Base-by-base conservation (phyloP, 2,888 invertebrate species). In the Pseudoips prasinana region DNA sequence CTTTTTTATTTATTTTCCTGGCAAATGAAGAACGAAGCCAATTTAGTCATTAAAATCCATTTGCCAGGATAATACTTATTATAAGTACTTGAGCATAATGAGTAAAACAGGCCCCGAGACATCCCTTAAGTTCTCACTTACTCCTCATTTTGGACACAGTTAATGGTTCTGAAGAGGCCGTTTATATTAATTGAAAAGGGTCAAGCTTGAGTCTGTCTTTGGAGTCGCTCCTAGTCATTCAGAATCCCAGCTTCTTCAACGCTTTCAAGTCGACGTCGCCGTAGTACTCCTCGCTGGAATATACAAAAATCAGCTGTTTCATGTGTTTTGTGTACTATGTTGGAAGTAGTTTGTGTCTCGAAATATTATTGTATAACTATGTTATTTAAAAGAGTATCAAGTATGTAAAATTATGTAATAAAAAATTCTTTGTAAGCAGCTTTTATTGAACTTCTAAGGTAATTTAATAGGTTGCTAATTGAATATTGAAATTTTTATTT, bases 261-360 rank as follows among this genome's bases (percentile, higher is more conserved):
- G 94, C 93, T 87, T 96, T 96, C 58, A 96, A 90, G 83, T 96
- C 96, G 66, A 96, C 94, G 73, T 96, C 96, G 57, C 96, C 96
- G 81, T 96, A 96, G 90, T 96, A 96, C 88, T 96, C 96, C 90
- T 96, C 95, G 87, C 96, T 96, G 91, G 61, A 80, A 84, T 38
- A 3, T 25, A 3, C 17, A 17, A 14, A 11, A 17, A 4, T 20
- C 5, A 14, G n/a, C 22, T 14, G 23, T 9, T 10, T 17, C 7
- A 7, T 22, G 10, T 29, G 10, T 10, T 20, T 14, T 14, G 14
- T 14, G 14, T 14, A n/a, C n/a, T n/a, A n/a, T n/a, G n/a, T n/a
- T n/a, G n/a, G n/a, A n/a, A n/a, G n/a, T n/a, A n/a, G n/a, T n/a
- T n/a, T n/a, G n/a, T n/a, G n/a, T n/a, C n/a, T n/a, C n/a, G n/a